These are phyloP conservation scores for Anomalospiza imberbis DNA, from an alignment of 2,797 vertebrate species.

Conservation along the genomic window DNA sequence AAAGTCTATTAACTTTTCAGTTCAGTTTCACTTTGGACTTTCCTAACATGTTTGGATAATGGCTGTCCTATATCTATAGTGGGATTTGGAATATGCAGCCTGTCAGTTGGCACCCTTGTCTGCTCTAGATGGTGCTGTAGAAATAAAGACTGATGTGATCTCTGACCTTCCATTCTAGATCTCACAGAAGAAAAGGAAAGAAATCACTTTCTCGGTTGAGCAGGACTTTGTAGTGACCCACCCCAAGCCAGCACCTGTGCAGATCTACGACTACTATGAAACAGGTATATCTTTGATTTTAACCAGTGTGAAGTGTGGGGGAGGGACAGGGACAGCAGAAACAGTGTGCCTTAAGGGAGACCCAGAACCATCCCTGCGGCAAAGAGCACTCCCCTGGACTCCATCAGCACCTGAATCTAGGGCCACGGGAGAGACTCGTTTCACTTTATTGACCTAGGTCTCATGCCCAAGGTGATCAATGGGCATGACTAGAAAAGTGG, in stretches of 20 bases:
- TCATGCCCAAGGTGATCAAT: background rate
- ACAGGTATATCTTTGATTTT: slow-evolving; percentile 43
- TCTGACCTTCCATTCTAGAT: slow-evolving; percentile 1
- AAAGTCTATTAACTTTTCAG: background rate
- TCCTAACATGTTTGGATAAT: background rate
- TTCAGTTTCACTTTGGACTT: background rate
- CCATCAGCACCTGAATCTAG: background rate
- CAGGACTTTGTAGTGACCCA: slow-evolving; percentile 56
- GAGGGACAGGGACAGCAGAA: background rate
- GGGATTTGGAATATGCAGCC: background rate
- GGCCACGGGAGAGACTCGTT: background rate
- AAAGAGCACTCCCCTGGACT: background rate
- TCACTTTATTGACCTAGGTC: background rate
- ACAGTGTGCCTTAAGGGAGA: background rate
- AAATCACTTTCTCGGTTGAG: slow-evolving; percentile 55
- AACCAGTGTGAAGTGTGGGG: background rate
- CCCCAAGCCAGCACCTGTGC: slow-evolving; percentile 41
- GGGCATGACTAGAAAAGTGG: background rate
- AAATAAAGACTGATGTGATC: background rate
- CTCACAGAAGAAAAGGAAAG: background rate
- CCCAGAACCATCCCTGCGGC: background rate
- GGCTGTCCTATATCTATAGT: background rate
- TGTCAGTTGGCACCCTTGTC: background rate
- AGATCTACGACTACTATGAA: slow-evolving; percentile 70
- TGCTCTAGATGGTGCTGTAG: background rate